Percentiles rank a stretch among this genome's conserved stretches.
Conservation (phyloP, 2,888 invertebrate genomes). For the Eretmocerus hayati region DNA sequence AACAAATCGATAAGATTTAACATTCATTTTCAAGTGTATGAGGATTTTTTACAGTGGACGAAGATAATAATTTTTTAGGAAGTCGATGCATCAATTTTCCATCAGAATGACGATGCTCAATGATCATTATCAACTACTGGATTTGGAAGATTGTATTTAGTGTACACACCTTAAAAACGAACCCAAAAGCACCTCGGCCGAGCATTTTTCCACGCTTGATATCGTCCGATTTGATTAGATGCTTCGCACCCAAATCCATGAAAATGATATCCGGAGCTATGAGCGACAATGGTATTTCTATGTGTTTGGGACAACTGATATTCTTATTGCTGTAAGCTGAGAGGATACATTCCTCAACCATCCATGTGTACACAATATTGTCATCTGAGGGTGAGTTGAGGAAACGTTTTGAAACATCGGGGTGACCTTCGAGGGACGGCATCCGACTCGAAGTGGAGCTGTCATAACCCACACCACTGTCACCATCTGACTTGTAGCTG, state of each 20-base stretch:
- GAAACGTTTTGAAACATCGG: conserved; percentile 47
- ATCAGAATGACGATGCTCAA: no score
- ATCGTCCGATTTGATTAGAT: conserved; percentile 75
- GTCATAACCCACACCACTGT: conserved; percentile 82
- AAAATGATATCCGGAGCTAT: conserved; percentile 94
- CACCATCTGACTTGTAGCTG: conserved; percentile 74
- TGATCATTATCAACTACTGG: no score
- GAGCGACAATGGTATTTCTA: conserved; percentile 63
- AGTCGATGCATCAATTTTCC: no score
- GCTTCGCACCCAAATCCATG: conserved; percentile 76
- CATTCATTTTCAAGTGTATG: no score
- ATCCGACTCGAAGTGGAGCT: conserved; percentile 68
- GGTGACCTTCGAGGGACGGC: conserved; percentile 75
- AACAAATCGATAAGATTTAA: no score
- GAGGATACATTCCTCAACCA: conserved; percentile 93
- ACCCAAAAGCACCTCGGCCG: conserved; percentile 97
- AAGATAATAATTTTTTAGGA: no score
- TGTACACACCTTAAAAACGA: conserved; percentile 65
- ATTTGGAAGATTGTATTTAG: no score
- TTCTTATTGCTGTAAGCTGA: conserved; percentile 69
- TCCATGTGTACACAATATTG: conserved; percentile 65
- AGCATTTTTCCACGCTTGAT: conserved; percentile 69
- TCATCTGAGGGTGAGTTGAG: conserved; percentile 30
- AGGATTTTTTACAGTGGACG: no score
- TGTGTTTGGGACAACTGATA: conserved; percentile 75